Evolutionary conservation across 2,797 vertebrate genomes (phyloP).

Genomic region (Menidia menidia): DNA sequence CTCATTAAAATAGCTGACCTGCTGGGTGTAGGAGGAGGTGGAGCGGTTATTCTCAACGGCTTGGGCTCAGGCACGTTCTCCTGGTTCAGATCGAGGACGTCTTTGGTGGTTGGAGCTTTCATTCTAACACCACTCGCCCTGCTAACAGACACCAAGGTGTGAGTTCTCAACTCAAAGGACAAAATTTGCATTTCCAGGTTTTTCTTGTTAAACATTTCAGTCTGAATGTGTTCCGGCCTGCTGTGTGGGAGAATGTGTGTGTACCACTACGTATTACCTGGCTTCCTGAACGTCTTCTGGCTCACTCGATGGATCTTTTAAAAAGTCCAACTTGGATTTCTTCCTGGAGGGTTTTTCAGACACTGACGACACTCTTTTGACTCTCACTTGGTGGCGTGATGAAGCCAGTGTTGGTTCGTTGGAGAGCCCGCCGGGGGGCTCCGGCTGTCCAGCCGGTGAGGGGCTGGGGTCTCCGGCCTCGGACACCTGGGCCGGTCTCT

Average conservation of each 20-base stretch:
- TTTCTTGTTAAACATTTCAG: not conserved
- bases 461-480: constrained; percentile 27
- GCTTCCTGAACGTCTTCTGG: constrained; percentile 61
- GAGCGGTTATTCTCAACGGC: constrained; percentile 57
- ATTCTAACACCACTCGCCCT: constrained; percentile 84
- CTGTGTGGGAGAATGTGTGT: too few species aligned
- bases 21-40: constrained; percentile 51
- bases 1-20: constrained; percentile 52
- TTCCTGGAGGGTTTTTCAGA: constrained; percentile 79
- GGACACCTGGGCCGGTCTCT: constrained; percentile 25
- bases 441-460: constrained; percentile 16
- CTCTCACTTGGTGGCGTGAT: constrained; percentile 72
- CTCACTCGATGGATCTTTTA: constrained; percentile 57
- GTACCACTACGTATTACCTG: constrained; percentile 51
- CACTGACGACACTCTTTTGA: constrained; percentile 84
- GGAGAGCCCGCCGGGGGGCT: constrained; percentile 3
- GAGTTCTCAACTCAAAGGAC: not conserved
- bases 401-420: constrained; percentile 29
- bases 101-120: constrained; percentile 85
- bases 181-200: not conserved
- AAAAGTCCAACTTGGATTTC: constrained; percentile 78
- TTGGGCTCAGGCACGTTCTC: constrained; percentile 38
- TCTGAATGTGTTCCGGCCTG: not conserved
- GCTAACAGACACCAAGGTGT: constrained; percentile 12
- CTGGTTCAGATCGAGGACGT: constrained; percentile 79